A percentile compares a stretch with the other conserved stretches of the same genome.
These are phyloP conservation scores for Leucoraja erinaceus DNA, from an alignment of 2,113 vertebrate species.

Conservation along the genomic window DNA sequence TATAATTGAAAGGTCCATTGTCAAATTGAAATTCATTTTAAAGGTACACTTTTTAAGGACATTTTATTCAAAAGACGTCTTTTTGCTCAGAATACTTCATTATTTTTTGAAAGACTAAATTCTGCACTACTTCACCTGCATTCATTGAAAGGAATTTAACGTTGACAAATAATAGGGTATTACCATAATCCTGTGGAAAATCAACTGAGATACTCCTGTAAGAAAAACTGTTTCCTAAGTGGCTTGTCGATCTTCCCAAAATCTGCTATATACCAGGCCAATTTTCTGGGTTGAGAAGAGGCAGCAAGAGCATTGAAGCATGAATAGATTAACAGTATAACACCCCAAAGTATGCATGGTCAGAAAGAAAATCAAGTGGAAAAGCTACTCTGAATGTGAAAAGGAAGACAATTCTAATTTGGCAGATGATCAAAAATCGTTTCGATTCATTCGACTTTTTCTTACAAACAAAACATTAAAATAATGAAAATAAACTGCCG, in stretches of 20 bases:
- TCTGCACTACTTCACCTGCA: neutral
- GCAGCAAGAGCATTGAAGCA: neutral
- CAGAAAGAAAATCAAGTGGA: neutral
- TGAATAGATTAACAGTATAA: neutral
- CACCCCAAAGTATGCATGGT: neutral
- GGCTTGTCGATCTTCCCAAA: neutral
- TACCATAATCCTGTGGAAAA: conserved; percentile 26
- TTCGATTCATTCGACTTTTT: neutral
- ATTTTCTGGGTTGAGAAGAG: neutral
- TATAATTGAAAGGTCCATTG: too few relatives aligned
- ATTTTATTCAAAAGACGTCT: neutral
- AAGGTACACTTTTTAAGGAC: neutral
- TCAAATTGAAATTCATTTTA: too few relatives aligned
- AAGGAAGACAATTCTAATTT: neutral
- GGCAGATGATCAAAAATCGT: neutral
- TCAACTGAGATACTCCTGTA: neutral
- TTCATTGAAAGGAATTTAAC: neutral
- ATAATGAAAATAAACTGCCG: neutral
- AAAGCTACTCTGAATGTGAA: neutral
- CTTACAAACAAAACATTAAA: neutral
- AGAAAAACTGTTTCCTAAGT: neutral
- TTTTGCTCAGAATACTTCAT: neutral
- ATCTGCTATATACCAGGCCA: neutral
- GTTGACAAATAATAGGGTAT: neutral
- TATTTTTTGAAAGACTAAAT: neutral